Base-by-base conservation (phyloP, 1,140 invertebrate species). In the Drosophila pruinosa region DNA sequence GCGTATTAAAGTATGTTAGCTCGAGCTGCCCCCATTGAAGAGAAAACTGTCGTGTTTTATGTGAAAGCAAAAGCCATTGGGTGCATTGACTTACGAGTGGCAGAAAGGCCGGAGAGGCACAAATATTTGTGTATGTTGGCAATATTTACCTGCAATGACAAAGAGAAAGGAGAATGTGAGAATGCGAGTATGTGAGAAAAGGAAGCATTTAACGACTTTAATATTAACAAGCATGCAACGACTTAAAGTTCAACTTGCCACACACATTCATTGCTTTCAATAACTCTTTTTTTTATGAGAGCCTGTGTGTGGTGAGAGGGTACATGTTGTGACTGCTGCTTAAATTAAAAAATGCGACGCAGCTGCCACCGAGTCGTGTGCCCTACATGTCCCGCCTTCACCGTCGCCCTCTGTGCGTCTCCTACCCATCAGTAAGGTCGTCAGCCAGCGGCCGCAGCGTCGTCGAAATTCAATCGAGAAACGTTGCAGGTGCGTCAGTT, bases 71-170 rank as follows among this genome's bases (percentile, higher is more conserved):
- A 28, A 24, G 59, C 14, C 45, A 36, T 14, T 36, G 57, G 21
- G 21, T 52, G 47, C 52, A 36, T 77, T 73, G 72, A 73, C 73
- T 81, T 48, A 53, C 63, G 73, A 78, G 41, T 76, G 67, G 31
- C 12, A 75, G n/a, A 81, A 53, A 72, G 63, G 77, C 50, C 52
- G 54, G 75, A 59, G 72, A 72, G 58, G 54, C 68, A 85, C 71
- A 83, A 85, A 83, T 83, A 83, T 83, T 85, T 83, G 75, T 50
- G 17, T 38, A 68, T 43, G 68, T 53, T 54, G 71, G 57, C 79
- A 75, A 85, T 85, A 83, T 85, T 83, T 85, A 85, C 80, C 80
- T 85, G 81, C 64, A 85, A 75, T 59, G 74, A 67, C 19, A 69
- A 36, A 34, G 50, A 7, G 21, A 38, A 64, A 22, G 57, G 5